These are phyloP conservation scores for Aspidiotus rigidus DNA, from an alignment of 2,888 invertebrate species.

Conservation along the genomic window DNA sequence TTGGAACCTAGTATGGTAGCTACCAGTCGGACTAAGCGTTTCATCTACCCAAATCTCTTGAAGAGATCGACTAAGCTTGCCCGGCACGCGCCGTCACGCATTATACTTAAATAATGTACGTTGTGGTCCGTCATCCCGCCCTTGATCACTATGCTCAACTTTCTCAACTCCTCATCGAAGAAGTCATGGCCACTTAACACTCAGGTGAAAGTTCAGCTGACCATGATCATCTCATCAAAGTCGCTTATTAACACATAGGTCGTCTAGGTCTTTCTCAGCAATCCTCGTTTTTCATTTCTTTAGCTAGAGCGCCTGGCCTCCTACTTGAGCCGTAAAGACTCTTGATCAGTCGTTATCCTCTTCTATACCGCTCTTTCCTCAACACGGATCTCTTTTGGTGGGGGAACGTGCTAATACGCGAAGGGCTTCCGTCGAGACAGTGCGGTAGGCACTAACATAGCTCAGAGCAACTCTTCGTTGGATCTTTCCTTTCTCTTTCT, in stretches of 20 bases:
- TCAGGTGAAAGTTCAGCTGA: background rate
- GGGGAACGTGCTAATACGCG: no score
- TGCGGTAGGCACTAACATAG: background rate
- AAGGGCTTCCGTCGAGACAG: background rate
- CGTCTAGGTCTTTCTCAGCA: background rate
- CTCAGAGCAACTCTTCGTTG: background rate
- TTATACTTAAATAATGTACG: background rate
- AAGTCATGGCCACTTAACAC: background rate
- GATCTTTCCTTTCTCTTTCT: background rate
- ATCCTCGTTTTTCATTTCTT: background rate
- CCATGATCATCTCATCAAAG: background rate
- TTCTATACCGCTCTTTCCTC: no score
- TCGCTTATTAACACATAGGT: background rate
- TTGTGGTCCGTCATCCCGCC: background rate
- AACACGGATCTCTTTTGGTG: no score
- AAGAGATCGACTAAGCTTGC: background rate
- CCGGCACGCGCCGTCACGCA: background rate
- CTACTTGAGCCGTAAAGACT: background rate
- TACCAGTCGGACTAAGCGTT: background rate
- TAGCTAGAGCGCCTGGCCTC: background rate
- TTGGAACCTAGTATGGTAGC: no score
- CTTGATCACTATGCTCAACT: background rate
- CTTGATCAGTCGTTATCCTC: no score
- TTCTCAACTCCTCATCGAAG: background rate
- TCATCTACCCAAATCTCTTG: background rate